Conservation (phyloP, 2,888 invertebrate species). For the Amphipoea lucens region DNA sequence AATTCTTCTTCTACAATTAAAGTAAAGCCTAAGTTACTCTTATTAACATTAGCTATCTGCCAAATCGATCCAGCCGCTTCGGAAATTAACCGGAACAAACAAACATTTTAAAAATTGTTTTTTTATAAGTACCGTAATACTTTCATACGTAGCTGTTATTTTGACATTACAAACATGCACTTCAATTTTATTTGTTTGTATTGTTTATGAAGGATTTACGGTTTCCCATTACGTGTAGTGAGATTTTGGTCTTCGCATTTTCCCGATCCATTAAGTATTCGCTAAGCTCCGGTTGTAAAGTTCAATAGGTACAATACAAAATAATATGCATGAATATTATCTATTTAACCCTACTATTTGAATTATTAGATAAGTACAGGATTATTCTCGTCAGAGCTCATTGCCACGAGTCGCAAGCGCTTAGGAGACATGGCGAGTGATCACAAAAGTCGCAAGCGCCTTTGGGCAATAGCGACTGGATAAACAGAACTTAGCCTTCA, state of each 20-base stretch:
- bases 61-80: not conserved
- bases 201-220: not conserved
- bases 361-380: not conserved
- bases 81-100: no score
- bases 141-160: no score
- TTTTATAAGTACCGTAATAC: no score
- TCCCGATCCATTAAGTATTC: not conserved
- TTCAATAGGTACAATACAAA: conserved; percentile 19
- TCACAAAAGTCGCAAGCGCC: not conserved
- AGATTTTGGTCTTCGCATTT: conserved; percentile 4
- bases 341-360: not conserved
- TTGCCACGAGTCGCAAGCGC: not conserved
- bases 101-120: no score
- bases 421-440: not conserved
- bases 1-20: no score
- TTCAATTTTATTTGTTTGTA: no score
- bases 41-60: not conserved
- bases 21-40: not conserved
- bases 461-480: not conserved
- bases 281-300: conserved; percentile 4
- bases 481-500: not conserved
- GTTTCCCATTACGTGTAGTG: not conserved
- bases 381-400: not conserved
- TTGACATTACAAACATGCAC: no score
- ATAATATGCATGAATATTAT: conserved; percentile 7